Conservation (phyloP, 2,797 vertebrate genomes). For the Rhinoraja longicauda region DNA sequence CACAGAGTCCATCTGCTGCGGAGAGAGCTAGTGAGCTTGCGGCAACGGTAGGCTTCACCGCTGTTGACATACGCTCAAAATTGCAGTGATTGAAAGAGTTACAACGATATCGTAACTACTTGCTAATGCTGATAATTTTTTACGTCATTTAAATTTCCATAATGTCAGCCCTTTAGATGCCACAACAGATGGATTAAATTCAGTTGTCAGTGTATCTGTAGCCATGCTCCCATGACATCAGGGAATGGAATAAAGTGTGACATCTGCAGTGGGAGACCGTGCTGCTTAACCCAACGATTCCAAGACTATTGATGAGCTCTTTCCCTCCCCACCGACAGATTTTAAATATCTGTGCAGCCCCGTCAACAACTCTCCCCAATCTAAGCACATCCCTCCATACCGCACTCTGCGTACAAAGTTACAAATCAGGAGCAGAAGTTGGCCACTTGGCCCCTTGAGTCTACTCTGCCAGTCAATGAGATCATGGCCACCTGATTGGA, state of each 20-base stretch:
- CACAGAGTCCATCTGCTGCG: background rate
- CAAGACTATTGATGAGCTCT: too few species aligned
- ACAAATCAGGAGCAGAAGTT: too few species aligned
- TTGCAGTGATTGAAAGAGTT: background rate
- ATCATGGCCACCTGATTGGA: too few species aligned
- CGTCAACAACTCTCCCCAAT: too few species aligned
- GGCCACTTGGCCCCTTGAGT: too few species aligned
- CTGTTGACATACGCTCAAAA: background rate
- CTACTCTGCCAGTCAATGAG: too few species aligned
- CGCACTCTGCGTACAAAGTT: too few species aligned
- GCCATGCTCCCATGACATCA: background rate
- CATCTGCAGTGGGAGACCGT: background rate
- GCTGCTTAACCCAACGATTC: background rate
- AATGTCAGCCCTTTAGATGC: background rate
- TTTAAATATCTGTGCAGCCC: too few species aligned
- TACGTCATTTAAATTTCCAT: background rate
- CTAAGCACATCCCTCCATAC: too few species aligned
- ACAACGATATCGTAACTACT: background rate
- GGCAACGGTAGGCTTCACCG: too few species aligned
- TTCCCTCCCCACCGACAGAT: too few species aligned
- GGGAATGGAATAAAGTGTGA: background rate
- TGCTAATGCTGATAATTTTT: background rate
- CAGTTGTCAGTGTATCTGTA: too few species aligned
- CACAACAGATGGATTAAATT: background rate
- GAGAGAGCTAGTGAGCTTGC: background rate